Evolutionary conservation across 2,888 invertebrate genomes (phyloP).

Genomic region (Orthosia gothica): DNA sequence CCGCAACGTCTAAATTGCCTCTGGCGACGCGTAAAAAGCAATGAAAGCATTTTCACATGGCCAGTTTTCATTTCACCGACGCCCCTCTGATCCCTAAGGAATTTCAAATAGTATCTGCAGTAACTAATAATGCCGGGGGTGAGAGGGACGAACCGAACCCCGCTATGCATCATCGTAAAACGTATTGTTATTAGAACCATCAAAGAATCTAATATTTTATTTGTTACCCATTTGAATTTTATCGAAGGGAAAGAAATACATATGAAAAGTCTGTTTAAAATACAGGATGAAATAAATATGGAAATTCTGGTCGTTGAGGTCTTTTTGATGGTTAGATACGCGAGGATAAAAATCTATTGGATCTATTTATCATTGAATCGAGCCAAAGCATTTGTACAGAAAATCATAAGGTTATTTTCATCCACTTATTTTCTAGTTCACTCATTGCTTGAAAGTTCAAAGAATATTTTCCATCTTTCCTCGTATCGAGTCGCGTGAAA

Average conservation of each 20-base stretch:
- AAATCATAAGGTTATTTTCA: conserved; percentile 21
- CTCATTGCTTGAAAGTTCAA: conserved; percentile 49
- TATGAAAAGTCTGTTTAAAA: conserved; percentile 33
- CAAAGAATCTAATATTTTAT: conserved; percentile 72
- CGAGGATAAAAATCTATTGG: conserved; percentile 12
- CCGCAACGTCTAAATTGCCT: conserved; percentile 89
- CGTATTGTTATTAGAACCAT: conserved; percentile 77
- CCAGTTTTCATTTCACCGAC: conserved; percentile 88
- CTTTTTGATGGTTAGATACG: conserved; percentile 1
- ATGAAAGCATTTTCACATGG: conserved; percentile 91
- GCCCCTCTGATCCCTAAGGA: conserved; percentile 87
- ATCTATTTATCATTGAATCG: conserved; percentile 18
- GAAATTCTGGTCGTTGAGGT: conserved; percentile 24
- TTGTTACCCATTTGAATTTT: conserved; percentile 68
- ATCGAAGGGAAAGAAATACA: conserved; percentile 57
- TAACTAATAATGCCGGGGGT: conserved; percentile 86
- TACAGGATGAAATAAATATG: conserved; percentile 29
- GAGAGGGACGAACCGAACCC: conserved; percentile 71
- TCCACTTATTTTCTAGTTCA: conserved; percentile 48
- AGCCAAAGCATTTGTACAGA: background rate
- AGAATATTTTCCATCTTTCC: conserved; percentile 65
- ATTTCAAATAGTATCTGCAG: conserved; percentile 88
- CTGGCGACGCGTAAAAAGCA: conserved; percentile 90
- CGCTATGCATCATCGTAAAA: conserved; percentile 76
- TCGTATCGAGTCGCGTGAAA: conserved; percentile 76